Evolutionary conservation across 2,797 vertebrate species (phyloP).

Genomic region (Gallinago stenura): DNA sequence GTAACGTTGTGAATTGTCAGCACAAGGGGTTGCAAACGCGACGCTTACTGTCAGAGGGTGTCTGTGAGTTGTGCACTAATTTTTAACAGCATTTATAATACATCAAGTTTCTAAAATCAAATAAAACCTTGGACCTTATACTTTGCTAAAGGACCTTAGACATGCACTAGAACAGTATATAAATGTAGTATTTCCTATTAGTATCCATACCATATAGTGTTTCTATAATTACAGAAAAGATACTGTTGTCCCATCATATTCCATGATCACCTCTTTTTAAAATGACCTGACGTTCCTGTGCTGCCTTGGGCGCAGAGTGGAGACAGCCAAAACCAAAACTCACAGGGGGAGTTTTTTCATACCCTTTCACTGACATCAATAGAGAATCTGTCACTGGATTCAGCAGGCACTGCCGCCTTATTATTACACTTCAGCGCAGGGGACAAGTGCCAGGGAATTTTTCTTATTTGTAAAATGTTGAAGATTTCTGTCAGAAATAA

Average conservation of each 20-base stretch:
- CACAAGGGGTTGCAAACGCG: neutral
- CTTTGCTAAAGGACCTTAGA: neutral
- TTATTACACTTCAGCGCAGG: neutral
- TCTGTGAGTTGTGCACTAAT: fast-evolving
- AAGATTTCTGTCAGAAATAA: neutral
- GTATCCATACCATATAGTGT: neutral
- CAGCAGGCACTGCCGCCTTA: neutral
- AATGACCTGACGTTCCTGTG: fast-evolving
- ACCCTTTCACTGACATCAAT: neutral
- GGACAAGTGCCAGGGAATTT: neutral
- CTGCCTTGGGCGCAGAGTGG: neutral
- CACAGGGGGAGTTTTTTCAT: neutral
- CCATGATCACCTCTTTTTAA: neutral
- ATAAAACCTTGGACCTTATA: neutral
- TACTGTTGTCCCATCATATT: neutral
- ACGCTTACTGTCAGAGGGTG: no score
- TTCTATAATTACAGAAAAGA: neutral
- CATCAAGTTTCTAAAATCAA: neutral
- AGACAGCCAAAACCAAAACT: neutral
- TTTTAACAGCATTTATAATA: neutral
- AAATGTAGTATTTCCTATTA: neutral
- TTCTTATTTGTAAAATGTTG: neutral
- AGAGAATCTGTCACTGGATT: neutral
- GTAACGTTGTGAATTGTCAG: neutral
- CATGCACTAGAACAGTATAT: neutral